These are phyloP conservation scores for Oryzias woworae DNA, from an alignment of 2,113 vertebrate genomes.

Conservation along the genomic window DNA sequence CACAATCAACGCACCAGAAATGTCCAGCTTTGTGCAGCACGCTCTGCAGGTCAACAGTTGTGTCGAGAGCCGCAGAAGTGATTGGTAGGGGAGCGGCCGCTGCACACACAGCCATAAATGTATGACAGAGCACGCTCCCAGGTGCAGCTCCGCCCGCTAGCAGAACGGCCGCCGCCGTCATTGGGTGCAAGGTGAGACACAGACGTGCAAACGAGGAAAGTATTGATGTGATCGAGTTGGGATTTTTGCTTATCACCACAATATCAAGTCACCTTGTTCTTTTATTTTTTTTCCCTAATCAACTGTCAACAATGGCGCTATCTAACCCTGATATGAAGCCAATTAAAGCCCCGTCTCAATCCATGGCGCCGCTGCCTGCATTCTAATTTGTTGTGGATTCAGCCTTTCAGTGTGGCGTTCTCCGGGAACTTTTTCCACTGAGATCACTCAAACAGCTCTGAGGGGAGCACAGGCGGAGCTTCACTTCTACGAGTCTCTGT, in stretches of 20 bases:
- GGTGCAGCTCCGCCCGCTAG: constrained; percentile 25
- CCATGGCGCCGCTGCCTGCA: constrained; percentile 27
- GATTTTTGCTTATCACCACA: constrained; percentile 69
- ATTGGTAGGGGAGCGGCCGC: constrained; percentile 35
- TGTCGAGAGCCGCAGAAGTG: constrained; percentile 12
- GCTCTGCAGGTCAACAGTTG: constrained; percentile 52
- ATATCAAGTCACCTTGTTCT: constrained; percentile 76
- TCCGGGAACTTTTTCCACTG: not conserved
- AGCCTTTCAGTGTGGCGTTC: constrained; percentile 12
- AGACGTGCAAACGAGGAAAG: constrained; percentile 12
- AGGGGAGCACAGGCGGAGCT: constrained; percentile 6
- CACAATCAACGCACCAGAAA: constrained; percentile 34
- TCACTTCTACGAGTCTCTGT: constrained; percentile 3
- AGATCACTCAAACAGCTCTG: not conserved
- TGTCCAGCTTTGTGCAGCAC: constrained; percentile 33
- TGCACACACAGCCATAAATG: constrained; percentile 61
- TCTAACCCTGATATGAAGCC: constrained; percentile 64
- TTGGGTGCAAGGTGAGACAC: constrained; percentile 59
- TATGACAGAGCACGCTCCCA: constrained; percentile 28
- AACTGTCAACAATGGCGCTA: constrained; percentile 56
- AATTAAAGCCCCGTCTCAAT: constrained; percentile 65
- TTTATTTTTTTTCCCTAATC: constrained; percentile 45
- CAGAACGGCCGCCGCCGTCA: constrained; percentile 40
- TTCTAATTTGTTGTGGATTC: constrained; percentile 40
- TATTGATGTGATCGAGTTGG: constrained; percentile 65